Evolutionary conservation across 2,113 vertebrate genomes (phyloP).

Genomic region (Amblyornis subalaris): DNA sequence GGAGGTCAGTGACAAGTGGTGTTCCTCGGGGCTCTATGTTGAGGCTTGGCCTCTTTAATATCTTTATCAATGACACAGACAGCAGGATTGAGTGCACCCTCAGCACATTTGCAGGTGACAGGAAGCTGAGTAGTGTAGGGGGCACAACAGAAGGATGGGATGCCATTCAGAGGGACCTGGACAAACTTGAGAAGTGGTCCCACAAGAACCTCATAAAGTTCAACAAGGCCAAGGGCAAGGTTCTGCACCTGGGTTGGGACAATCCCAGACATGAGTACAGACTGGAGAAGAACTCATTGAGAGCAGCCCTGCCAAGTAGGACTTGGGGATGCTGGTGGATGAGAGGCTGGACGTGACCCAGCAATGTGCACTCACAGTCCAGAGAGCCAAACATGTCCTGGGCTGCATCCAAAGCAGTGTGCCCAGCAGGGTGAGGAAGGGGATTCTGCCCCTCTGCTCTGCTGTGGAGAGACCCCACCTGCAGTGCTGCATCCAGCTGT

Average conservation of each 20-base stretch:
- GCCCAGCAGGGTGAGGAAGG: not conserved
- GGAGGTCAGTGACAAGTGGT: not conserved
- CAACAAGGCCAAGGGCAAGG: not conserved
- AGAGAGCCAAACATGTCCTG: not conserved
- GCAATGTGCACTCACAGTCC: not conserved
- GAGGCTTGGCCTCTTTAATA: too few relatives aligned
- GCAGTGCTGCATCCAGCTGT: not conserved
- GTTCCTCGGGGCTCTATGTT: not conserved
- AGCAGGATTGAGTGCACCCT: not conserved
- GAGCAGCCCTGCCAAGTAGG: fast-evolving
- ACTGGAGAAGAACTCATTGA: not conserved
- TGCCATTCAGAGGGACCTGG: not conserved
- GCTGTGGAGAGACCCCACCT: not conserved
- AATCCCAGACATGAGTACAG: not conserved
- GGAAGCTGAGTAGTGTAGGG: not conserved
- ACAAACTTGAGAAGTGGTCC: too few relatives aligned
- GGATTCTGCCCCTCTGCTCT: not conserved
- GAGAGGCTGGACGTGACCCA: not conserved
- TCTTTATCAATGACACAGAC: not conserved
- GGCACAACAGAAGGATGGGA: not conserved
- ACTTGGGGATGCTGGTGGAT: fast-evolving
- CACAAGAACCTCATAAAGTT: too few relatives aligned
- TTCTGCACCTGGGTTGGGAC: not conserved
- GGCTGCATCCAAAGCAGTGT: not conserved
- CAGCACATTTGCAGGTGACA: not conserved